Evolutionary conservation across 2,888 invertebrate species (phyloP).

Genomic region (Epinotia demarniana): DNA sequence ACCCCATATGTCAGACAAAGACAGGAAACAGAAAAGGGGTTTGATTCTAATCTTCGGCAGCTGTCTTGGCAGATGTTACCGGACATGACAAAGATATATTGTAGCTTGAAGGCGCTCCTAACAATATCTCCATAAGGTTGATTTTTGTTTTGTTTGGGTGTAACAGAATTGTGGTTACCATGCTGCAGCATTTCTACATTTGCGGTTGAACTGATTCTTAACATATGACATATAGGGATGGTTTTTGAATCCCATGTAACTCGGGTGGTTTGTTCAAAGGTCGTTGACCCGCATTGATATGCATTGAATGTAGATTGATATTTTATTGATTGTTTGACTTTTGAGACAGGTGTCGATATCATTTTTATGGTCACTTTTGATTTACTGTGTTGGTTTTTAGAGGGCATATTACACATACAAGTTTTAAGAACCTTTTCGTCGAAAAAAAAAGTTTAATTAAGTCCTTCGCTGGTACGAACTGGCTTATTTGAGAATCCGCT

Average conservation of each 20-base stretch:
- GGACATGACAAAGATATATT: conserved; percentile 47
- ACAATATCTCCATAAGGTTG: conserved; percentile 17
- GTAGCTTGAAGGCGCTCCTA: conserved; percentile 40
- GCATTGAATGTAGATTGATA: conserved; percentile 47
- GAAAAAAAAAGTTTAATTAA: too few relatives aligned
- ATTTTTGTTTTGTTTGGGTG: not conserved
- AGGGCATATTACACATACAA: not conserved
- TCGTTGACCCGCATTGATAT: conserved; percentile 46
- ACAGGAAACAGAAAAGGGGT: conserved; percentile 37
- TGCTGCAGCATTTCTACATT: conserved; percentile 28
- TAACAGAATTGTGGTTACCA: not conserved
- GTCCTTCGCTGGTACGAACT: not conserved
- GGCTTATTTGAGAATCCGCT: not conserved
- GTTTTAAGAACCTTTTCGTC: not conserved
- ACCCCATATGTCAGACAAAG: conserved; percentile 34
- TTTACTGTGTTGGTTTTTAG: conserved; percentile 39
- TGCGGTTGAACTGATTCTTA: conserved; percentile 18
- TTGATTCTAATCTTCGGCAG: conserved; percentile 74
- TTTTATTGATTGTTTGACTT: conserved; percentile 47
- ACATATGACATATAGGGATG: not conserved
- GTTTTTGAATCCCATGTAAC: conserved; percentile 11
- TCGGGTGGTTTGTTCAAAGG: conserved; percentile 23
- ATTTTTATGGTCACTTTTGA: conserved; percentile 36
- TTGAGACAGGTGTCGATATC: conserved; percentile 45
- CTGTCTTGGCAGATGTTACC: conserved; percentile 79